phyloP scores from a whole-genome alignment of 2,888 invertebrate genomes.

The Deroplatys truncata region DNA sequence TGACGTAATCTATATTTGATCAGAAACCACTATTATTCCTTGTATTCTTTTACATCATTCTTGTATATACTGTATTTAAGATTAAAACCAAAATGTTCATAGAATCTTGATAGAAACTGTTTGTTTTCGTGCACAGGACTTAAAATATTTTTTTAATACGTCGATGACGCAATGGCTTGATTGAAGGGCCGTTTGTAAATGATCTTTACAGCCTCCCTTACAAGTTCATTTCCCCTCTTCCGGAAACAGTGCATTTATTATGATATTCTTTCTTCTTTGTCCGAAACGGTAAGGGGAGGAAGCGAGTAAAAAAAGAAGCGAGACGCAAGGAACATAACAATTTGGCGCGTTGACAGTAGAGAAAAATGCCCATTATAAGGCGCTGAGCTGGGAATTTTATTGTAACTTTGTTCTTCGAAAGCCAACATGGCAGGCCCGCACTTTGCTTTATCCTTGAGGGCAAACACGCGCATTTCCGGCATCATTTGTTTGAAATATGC shows the following conservation, averaged over 20 bases:
- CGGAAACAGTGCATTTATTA: slow-evolving; percentile 20
- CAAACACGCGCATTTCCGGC: not conserved
- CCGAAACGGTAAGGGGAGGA: not conserved
- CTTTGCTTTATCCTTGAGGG: not conserved
- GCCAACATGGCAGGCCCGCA: not conserved
- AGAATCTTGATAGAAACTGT: too few species aligned
- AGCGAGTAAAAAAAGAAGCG: not conserved
- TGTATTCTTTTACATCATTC: too few species aligned
- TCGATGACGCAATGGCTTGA: not conserved
- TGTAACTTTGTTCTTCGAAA: not conserved
- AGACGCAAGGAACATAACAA: slow-evolving; percentile 1
- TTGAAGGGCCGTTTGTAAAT: not conserved
- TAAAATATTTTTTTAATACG: too few species aligned
- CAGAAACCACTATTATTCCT: too few species aligned
- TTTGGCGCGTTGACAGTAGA: slow-evolving; percentile 13
- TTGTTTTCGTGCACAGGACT: too few species aligned
- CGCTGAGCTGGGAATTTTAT: not conserved
- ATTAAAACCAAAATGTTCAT: too few species aligned
- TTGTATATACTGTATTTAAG: too few species aligned
- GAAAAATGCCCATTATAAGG: slow-evolving; percentile 1
- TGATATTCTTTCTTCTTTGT: slow-evolving; percentile 6
- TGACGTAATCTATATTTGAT: too few species aligned
- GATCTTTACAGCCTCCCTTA: not conserved
- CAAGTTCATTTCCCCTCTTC: not conserved
- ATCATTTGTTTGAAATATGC: not conserved